These are phyloP conservation scores for Heliopora coerulea DNA, from an alignment of 92 coral and sea anemone species.

Conservation along the genomic window DNA sequence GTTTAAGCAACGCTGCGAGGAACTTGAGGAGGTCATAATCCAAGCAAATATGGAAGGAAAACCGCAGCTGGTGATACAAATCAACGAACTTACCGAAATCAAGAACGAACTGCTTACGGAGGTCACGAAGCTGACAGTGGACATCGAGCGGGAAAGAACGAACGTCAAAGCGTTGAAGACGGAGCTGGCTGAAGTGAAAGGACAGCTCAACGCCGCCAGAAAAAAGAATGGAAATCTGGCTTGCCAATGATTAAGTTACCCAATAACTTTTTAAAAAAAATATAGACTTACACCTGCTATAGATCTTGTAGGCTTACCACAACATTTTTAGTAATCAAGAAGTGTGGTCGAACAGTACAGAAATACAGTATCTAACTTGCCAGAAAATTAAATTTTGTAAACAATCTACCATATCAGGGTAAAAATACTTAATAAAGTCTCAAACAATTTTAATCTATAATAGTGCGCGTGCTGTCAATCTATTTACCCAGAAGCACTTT, in stretches of 20 bases:
- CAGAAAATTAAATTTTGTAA: too few species aligned
- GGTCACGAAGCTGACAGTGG: constrained; percentile 28
- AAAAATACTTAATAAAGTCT: too few species aligned
- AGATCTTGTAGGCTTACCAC: too few species aligned
- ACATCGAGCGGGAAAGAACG: constrained; percentile 36
- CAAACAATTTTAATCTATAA: too few species aligned
- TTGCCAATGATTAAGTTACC: not conserved
- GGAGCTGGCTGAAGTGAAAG: constrained; percentile 21
- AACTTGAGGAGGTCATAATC: constrained; percentile 21
- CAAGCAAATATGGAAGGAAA: constrained; percentile 39
- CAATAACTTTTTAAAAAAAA: too few species aligned
- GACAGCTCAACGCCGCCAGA: constrained; percentile 22
- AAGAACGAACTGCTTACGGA: constrained; percentile 32
- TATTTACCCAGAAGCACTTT: too few species aligned
- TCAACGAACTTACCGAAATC: constrained; percentile 35
- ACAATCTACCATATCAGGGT: too few species aligned
- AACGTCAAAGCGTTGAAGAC: constrained; percentile 15
- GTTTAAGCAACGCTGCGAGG: constrained; percentile 18
- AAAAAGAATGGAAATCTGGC: not conserved
- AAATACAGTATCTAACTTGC: too few species aligned
- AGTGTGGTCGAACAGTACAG: too few species aligned
- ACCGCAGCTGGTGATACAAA: constrained; percentile 27
- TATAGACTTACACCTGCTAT: too few species aligned
- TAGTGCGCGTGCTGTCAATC: too few species aligned
- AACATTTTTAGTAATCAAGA: too few species aligned